Evolutionary conservation across 2,797 vertebrate species (phyloP), one percentile per base, ranked within the genome.

Genomic region (Hypotaenidia okinawae): DNA sequence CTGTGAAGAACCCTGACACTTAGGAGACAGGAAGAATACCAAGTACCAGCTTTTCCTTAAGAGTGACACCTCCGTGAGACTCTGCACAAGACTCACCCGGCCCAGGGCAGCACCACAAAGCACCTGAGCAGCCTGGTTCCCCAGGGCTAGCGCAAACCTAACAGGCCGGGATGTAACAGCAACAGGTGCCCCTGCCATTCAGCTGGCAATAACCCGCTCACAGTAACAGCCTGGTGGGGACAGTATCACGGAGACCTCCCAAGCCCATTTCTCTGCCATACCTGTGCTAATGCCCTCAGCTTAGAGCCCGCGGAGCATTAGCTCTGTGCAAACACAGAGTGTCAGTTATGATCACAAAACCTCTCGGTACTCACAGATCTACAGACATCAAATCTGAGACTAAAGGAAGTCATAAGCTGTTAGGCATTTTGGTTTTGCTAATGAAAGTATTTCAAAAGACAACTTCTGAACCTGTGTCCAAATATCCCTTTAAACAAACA

Each of bases 241-340:
- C 16, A 43, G 32, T 1, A 33, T 6, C 33, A 51, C 16, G 0
- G 1, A 35, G 15, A 30, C 14, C 28, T 43, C 32, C 43, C 58
- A 51, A 51, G 25, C 18, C 52, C 1, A 0, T 25, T 55, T 27
- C 62, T 67, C 66, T 33, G 25, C 41, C 41, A 24, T 11, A 10
- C 7, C 22, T 4, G 23, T 12, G 55, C 67, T 21, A 32, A 68
- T 59, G 45, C 54, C 47, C 39, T 11, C 62, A 32, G 72, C 23
- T 37, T 28, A 52, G 10, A 35, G 37, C 10, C 47, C 72, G 30
- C 54, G 51, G 58, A 87, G 58, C 30, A 4, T 27, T 11, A 35
- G 30, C 30, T 72, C 16, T 35, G 41, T 49, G 73, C 32, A 86
- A 80, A 83, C 22, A 49, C 51, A 62, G 28, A 1, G 0, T 4